Conservation (phyloP, 2,797 vertebrate species). For the Falco cherrug region DNA sequence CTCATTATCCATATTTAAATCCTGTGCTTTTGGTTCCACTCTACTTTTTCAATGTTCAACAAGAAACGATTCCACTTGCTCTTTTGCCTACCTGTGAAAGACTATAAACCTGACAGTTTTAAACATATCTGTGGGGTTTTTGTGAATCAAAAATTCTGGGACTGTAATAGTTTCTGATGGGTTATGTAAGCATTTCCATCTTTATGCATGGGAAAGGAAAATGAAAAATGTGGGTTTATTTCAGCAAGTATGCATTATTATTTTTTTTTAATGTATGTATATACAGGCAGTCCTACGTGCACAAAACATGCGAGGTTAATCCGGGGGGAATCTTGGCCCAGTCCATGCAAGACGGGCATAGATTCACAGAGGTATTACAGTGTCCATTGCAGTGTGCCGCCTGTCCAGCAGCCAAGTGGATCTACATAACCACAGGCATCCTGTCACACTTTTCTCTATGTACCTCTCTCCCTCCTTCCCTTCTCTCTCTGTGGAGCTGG, state of each 20-base stretch:
- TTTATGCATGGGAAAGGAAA: not conserved
- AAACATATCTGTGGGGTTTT: not conserved
- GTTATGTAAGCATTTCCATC: not conserved
- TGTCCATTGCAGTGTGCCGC: not conserved
- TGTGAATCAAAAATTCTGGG: not conserved
- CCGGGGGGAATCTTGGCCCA: not conserved
- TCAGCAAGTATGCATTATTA: not conserved
- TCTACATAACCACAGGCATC: not conserved
- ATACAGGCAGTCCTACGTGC: not conserved
- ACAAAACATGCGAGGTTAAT: not conserved
- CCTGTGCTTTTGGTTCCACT: not conserved
- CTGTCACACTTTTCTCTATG: not conserved
- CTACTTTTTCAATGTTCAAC: not conserved
- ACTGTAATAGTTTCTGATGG: not conserved
- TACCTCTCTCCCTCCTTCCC: not conserved
- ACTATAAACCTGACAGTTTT: not conserved
- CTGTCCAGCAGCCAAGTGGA: not conserved
- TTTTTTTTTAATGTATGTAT: not conserved
- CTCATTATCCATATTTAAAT: not conserved
- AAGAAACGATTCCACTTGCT: not conserved
- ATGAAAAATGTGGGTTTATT: not conserved
- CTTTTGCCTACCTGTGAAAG: not conserved
- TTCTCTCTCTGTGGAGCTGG: not conserved
- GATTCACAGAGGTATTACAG: not conserved
- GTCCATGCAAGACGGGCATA: fast-evolving